Base-by-base conservation (phyloP, 2,797 vertebrate genomes). In the Spea hammondii region DNA sequence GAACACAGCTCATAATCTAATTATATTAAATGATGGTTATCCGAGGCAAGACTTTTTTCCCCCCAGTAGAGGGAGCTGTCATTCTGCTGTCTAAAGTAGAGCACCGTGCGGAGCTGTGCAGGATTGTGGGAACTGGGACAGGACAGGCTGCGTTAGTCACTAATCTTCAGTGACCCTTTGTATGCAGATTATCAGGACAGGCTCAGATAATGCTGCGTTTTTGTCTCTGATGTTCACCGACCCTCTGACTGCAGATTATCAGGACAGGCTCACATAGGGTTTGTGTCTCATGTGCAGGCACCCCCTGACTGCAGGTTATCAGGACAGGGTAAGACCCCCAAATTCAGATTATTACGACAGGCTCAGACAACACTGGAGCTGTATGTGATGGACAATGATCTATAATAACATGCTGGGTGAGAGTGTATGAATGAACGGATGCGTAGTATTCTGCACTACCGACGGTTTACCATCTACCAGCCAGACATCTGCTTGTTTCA, bases 31-130 rank as follows among this genome's bases (percentile, higher is more conserved):
- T 32, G 32, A 32, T 32, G 32, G 32, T 32, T 32, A 32, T 32
- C 32, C 32, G 32, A 32, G 32, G 32, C 32, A 32, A 62, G 0
- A 47, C 62, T 55, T 72, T 17, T 69, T 55, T 4, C 74, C 32
- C 32, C 32, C 32, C 79, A 81, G 79, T 72, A 77, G 79, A 72
- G 74, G 79, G 74, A 13, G 54, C 79, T 77, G 14, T 72, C 59
- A 60, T 72, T 67, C 79, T 62, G 59, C 12, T 13, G 1, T 81
- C 69, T 74, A 10, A 6, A 10, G 9, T 48, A 72, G 8, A 10
- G 12, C 45, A 47, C 12, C 44, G 14, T 72, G 13, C 4, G 45
- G 5, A 4, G 1, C 47, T 10, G 13, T 65, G 14, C 6, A 48
- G 51, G 62, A 68, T 74, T 64, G 32, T 69, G 14, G 14, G 10